Evolutionary conservation across 2,797 vertebrate species (phyloP), one percentile per base, ranked within the genome.

Genomic region (Dermochelys coriacea): DNA sequence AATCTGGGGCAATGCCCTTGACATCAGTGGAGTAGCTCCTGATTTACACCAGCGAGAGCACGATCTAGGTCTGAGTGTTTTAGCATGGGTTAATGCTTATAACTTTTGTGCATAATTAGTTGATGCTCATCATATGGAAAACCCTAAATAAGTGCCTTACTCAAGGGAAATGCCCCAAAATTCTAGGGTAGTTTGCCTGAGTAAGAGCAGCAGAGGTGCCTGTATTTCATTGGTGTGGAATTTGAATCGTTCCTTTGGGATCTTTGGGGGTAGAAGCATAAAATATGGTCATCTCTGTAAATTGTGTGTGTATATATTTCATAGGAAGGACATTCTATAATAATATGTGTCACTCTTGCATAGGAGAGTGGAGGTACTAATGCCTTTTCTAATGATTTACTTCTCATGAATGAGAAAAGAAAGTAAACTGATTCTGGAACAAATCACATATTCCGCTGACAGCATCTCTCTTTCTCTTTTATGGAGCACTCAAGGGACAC

Each of bases 381-480:
- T 74, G 96, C 95, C 95, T 93, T 93, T 91, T 80, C 90, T 88
- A 59, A 85, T 87, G 97, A 88, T 97, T 96, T 95, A 94, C 94
- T 91, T 88, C 96, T 96, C 93, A 86, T 88, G 94, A 96, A 97
- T 96, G 96, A 89, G 80, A 95, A 95, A 96, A 75, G 90, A 95
- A 84, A 97, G 96, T 91, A 93, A 96, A 97, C 93, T 92, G 96
- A 96, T 96, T 91, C 92, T 1, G 64, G 94, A 78, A n/a, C 80
- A 78, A 92, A 87, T 15, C 5, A 82, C 31, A 9, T 41, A 1
- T 87, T 93, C 89, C 6, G 0, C 37, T 2, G 55, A 51, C 88
- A 91, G 77, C 84, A 12, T 55, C 19, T 1, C 52, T 89, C 25
- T 49, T 29, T 49, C 74, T 59, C 74, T 89, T 78, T 37, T 2